Base-by-base conservation (phyloP, 2,888 invertebrate species). In the Corythucha ciliata region DNA sequence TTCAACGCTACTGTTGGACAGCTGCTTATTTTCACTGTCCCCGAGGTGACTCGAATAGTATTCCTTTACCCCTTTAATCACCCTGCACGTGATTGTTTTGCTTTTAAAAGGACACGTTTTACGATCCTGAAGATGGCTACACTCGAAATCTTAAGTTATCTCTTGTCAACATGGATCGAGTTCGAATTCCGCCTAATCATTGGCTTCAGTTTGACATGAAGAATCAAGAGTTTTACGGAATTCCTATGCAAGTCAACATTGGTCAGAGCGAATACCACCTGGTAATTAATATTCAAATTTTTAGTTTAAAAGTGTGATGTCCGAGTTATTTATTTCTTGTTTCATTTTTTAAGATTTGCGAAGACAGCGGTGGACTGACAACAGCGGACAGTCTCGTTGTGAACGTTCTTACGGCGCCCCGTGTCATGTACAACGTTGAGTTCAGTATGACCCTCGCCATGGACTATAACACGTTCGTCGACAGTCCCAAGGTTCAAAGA, bases 151-250 rank as follows among this genome's bases (percentile, higher is more conserved):
- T 93, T 58, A 78, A 77, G 37, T 73, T 93, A 57, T 77, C 81
- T 0, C 71, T 91, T 0, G 73, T 84, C 40, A 83, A 83, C 53
- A 78, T 76, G 58, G 83, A 88, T 61, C 75, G 83, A 51, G 75
- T 76, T 4, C 74, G 77, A 41, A 71, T 89, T 22, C 76, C 79
- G 5, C 63, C 74, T 0, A 72, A 77, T 12, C 80, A 83, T 65
- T 94, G 93, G 92, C 69, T 94, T 57, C 89, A 90, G 67, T 90
- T 92, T 66, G 90, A 93, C 66, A 73, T 75, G 2, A 83, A 83
- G 63, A 89, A 88, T 70, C 84, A 88, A 63, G 89, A 88, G 70
- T 86, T 94, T 69, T 88, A 79, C 65, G 92, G 92, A 0, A 75
- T 94, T 47, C 90, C 91, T 2, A 71, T 81, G 55, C 72, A 77